Conservation (phyloP, 2,888 invertebrate genomes). For the Vandiemenella viatica region DNA sequence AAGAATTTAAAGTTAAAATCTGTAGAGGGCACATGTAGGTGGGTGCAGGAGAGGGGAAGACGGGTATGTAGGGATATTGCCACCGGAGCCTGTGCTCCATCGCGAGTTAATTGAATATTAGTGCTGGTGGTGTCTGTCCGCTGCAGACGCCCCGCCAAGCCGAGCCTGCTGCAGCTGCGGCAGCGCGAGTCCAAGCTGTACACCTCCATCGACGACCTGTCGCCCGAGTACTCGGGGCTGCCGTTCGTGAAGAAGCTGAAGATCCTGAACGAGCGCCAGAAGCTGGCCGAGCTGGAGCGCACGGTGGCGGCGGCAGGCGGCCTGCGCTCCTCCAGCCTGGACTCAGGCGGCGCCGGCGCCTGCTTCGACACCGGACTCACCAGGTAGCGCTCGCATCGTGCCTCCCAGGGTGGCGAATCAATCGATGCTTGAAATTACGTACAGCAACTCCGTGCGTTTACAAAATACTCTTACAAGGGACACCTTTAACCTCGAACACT, state of each 20-base stretch:
- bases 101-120: no score
- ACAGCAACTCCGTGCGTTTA: no score
- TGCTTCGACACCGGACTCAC: constrained; percentile 34
- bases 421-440: no score
- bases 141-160: constrained; percentile 6
- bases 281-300: constrained; percentile 62
- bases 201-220: constrained; percentile 70
- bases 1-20: no score
- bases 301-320: constrained; percentile 41
- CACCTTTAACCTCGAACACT: no score
- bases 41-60: no score
- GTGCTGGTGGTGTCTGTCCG: no score
- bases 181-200: constrained; percentile 43
- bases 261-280: constrained; percentile 76
- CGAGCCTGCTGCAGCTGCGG: constrained; percentile 13
- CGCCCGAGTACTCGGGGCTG: constrained; percentile 71
- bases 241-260: constrained; percentile 80
- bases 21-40: no score
- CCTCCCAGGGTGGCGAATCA: no score
- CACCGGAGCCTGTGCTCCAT: no score
- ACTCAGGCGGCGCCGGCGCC: constrained; percentile 32
- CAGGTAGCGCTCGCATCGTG: constrained; percentile 62
- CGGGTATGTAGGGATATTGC: no score
- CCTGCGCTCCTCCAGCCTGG: constrained; percentile 65
- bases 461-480: no score